Evolutionary conservation across 2,797 vertebrate genomes (phyloP), one percentile per base, ranked within the genome.

Genomic region (Acrossocheilus wenchowensis): DNA sequence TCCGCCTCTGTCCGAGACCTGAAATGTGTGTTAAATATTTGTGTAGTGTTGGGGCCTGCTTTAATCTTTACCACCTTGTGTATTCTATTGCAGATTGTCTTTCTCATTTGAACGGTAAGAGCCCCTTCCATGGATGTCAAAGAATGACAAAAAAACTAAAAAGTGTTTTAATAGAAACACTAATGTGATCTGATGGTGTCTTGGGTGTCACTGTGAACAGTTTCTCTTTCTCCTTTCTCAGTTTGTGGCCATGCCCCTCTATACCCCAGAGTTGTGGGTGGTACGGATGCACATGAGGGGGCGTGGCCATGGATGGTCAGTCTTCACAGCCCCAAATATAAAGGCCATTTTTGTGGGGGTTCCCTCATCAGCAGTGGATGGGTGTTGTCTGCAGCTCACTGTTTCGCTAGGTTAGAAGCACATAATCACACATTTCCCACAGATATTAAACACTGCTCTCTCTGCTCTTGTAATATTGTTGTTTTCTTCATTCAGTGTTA

Each of bases 251-350:
- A 5, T 9, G 12, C 64, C 57, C 78, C 73, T 57, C 68, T 79
- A 82, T 85, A 87, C 66, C 0, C 21, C 12, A 79, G 82, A 60
- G 68, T 89, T 12, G 83, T 89, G 36, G 88, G 86, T 9, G 88
- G 86, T 14, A 19, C 5, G 8, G 17, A 57, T 48, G 73, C 57
- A 0, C 2, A 36, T 9, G 9, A 69, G 34, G 86, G 86, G 68
- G 79, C 66, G 0, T 89, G 88, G 88, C 86, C 88, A 14, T 89
- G 88, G 88, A 82, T 82, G 68, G 86, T 87, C 10, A 89, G 88
- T 69, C 72, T 89, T 54, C 62, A 85, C 2, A 82, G 54, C 36
- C 17, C 52, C 10, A 14, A 2, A 21, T 78, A 30, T 17, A 23
- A 36, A 10, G n/a, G 69, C 4, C 86, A 89, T 74, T 89, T 89